These are phyloP conservation scores for Artemia franciscana DNA, from an alignment of 1,140 invertebrate genomes.

Conservation along the genomic window DNA sequence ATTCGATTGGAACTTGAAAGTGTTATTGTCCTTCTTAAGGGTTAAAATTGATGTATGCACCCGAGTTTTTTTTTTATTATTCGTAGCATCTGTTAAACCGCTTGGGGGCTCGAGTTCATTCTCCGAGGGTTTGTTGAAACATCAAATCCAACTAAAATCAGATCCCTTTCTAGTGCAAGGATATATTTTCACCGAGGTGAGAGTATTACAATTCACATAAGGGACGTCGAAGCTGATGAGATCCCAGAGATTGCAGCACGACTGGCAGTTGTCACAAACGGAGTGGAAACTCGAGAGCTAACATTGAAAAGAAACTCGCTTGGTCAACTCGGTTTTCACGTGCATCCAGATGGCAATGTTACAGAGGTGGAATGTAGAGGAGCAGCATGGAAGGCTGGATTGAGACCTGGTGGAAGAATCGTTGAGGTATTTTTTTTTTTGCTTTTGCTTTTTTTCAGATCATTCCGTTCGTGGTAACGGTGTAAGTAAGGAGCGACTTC, in stretches of 20 bases:
- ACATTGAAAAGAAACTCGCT: slow-evolving; percentile 48
- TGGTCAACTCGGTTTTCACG: slow-evolving; percentile 80
- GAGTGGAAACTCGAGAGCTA: slow-evolving; percentile 45
- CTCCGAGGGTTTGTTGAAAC: too few relatives aligned
- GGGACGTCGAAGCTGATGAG: slow-evolving; percentile 39
- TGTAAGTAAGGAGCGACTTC: too few relatives aligned
- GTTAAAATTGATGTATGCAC: too few relatives aligned
- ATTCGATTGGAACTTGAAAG: too few relatives aligned
- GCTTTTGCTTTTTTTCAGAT: too few relatives aligned
- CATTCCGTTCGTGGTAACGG: too few relatives aligned
- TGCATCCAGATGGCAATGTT: slow-evolving; percentile 82
- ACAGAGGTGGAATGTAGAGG: slow-evolving; percentile 75
- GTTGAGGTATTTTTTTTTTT: too few relatives aligned
- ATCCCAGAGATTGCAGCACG: slow-evolving; percentile 48
- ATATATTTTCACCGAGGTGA: slow-evolving; percentile 45
- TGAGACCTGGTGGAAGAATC: slow-evolving; percentile 26
- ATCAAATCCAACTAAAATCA: too few relatives aligned
- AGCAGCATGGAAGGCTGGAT: slow-evolving; percentile 57
- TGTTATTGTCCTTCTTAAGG: too few relatives aligned
- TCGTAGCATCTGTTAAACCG: too few relatives aligned
- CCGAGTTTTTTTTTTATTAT: too few relatives aligned
- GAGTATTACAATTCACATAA: slow-evolving; percentile 46
- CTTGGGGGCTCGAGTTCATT: too few relatives aligned
- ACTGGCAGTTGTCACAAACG: slow-evolving; percentile 41
- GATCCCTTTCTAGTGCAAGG: slow-evolving; percentile 22